A percentile compares a stretch with the other conserved stretches of the same genome.
Conservation (phyloP, 2,797 vertebrate species). For the Amblyopsis hoosieri region DNA sequence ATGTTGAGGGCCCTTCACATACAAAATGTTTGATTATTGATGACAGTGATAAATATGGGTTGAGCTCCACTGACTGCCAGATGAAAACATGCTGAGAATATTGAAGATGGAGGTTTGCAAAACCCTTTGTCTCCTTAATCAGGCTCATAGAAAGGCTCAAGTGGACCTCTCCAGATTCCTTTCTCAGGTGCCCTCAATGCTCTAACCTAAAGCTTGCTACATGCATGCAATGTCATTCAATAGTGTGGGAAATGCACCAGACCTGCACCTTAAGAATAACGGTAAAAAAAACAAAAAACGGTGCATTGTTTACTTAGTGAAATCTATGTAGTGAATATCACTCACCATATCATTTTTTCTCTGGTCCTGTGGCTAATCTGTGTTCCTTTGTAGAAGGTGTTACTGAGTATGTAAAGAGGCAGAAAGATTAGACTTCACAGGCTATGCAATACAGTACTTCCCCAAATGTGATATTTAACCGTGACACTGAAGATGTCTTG, state of each 20-base stretch:
- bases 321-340: slow-evolving; percentile 9
- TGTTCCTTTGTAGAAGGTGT: slow-evolving; percentile 29
- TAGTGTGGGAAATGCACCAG: slow-evolving; percentile 38
- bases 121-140: slow-evolving; percentile 35
- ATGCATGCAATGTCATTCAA: slow-evolving; percentile 25
- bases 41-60: neutral
- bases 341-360: slow-evolving; percentile 10
- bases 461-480: slow-evolving; percentile 39
- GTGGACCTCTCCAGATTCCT: slow-evolving; percentile 55
- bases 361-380: slow-evolving; percentile 45
- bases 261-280: slow-evolving; percentile 41
- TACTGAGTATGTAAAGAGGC: slow-evolving; percentile 27
- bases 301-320: slow-evolving; percentile 25
- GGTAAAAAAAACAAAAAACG: slow-evolving; percentile 34
- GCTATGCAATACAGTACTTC: slow-evolving; percentile 46
- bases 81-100: slow-evolving; percentile 15
- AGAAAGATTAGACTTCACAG: slow-evolving; percentile 48
- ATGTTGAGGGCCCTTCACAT: neutral
- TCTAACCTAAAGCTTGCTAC: slow-evolving; percentile 43
- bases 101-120: slow-evolving; percentile 8
- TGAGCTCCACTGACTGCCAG: neutral
- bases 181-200: slow-evolving; percentile 37
- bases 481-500: slow-evolving; percentile 29
- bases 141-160: slow-evolving; percentile 22
- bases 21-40: neutral